Conservation (phyloP, 2,888 invertebrate species). For the Ochropleura plecta region DNA sequence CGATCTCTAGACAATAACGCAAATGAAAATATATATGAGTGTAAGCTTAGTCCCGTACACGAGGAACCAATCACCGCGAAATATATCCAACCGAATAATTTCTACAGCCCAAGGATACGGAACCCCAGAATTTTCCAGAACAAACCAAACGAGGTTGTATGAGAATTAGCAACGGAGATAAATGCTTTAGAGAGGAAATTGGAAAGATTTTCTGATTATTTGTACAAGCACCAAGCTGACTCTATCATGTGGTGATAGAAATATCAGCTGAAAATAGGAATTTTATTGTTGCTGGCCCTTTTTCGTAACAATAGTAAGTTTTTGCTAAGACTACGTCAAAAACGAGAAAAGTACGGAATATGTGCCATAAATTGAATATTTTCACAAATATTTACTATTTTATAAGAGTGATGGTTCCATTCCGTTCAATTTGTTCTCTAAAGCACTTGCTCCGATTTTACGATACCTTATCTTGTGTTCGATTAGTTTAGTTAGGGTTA, state of each 20-base stretch:
- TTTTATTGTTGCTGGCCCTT: conserved; percentile 21
- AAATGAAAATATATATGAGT: conserved; percentile 85
- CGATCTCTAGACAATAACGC: conserved; percentile 81
- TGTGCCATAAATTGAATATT: conserved; percentile 70
- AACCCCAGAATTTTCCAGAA: conserved; percentile 86
- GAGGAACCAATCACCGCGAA: conserved; percentile 86
- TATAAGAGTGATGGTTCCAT: conserved; percentile 16
- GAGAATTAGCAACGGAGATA: conserved; percentile 90
- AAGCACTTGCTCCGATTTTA: conserved; percentile 79
- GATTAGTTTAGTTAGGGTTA: conserved; percentile 42
- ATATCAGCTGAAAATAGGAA: conserved; percentile 29
- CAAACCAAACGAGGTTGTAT: conserved; percentile 89
- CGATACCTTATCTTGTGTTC: conserved; percentile 35
- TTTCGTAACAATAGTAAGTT: conserved; percentile 38
- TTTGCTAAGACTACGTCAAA: conserved; percentile 35
- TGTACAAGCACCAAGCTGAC: conserved; percentile 90
- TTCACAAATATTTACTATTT: conserved; percentile 27
- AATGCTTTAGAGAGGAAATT: conserved; percentile 89
- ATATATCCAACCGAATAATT: conserved; percentile 88
- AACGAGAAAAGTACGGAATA: conserved; percentile 48
- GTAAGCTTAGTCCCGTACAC: conserved; percentile 73
- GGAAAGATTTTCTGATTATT: conserved; percentile 87
- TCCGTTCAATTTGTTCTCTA: conserved; percentile 69
- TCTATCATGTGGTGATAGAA: conserved; percentile 91
- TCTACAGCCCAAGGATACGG: conserved; percentile 86